Evolutionary conservation across 2,888 invertebrate species (phyloP).

Genomic region (Tanytarsus gracilentus): DNA sequence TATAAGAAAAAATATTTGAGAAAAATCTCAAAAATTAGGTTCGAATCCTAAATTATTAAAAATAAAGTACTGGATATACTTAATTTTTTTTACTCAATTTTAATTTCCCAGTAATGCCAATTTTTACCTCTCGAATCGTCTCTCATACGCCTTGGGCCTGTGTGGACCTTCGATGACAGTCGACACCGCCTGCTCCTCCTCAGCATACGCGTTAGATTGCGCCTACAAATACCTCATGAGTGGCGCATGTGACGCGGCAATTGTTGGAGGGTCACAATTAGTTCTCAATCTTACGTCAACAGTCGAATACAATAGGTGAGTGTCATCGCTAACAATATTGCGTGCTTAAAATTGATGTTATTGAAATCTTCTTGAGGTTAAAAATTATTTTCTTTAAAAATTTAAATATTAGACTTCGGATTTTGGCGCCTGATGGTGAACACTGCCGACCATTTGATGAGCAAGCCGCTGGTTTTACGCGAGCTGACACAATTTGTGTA

Average conservation of each 20-base stretch:
- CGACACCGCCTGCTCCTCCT: constrained; percentile 92
- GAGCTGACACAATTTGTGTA: constrained; percentile 44
- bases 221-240: constrained; percentile 60
- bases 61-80: background rate
- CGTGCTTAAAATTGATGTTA: background rate
- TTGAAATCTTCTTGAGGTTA: background rate
- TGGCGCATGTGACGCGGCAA: constrained; percentile 69
- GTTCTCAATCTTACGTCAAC: constrained; percentile 78
- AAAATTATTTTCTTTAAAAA: background rate
- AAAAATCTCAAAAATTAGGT: background rate
- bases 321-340: background rate
- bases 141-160: constrained; percentile 83
- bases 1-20: too few relatives aligned
- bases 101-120: background rate
- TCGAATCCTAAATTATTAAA: background rate
- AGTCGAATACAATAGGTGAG: constrained; percentile 69
- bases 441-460: constrained; percentile 29
- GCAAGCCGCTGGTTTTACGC: constrained; percentile 52
- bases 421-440: constrained; percentile 34
- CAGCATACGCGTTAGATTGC: constrained; percentile 76
- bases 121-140: constrained; percentile 62
- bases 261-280: constrained; percentile 73
- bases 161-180: constrained; percentile 81
- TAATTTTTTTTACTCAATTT: background rate
- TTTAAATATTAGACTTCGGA: constrained; percentile 32